Percentiles rank a stretch among this genome's conserved stretches.
These are phyloP conservation scores for Gambusia yucatana DNA, from an alignment of 2,797 vertebrate genomes.

Conservation along the genomic window DNA sequence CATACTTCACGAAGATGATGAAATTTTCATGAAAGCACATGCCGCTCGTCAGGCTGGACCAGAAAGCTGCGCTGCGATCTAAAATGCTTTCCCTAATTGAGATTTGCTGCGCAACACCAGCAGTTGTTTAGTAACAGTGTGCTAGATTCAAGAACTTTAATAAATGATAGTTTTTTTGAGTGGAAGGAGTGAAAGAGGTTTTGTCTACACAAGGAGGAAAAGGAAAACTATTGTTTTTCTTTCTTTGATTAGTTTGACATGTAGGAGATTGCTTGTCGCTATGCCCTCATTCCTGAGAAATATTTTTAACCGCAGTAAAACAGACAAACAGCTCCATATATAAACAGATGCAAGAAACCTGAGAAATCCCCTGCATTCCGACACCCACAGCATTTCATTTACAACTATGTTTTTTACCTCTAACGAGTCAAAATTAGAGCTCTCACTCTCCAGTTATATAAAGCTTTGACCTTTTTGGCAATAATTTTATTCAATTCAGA, in stretches of 20 bases:
- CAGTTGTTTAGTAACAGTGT: neutral
- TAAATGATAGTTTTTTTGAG: neutral
- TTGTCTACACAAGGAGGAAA: neutral
- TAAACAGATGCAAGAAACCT: neutral
- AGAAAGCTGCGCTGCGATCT: neutral
- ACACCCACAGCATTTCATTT: neutral
- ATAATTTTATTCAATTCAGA: neutral
- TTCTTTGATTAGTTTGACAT: neutral
- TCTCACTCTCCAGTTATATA: neutral
- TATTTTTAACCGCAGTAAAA: neutral
- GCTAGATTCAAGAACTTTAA: neutral
- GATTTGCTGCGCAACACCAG: neutral
- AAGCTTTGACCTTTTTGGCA: neutral
- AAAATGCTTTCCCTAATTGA: neutral
- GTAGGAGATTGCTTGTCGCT: neutral
- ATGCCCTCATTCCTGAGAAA: neutral
- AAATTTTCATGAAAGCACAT: slow-evolving; percentile 13
- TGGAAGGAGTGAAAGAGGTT: neutral
- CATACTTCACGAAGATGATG: neutral
- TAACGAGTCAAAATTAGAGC: neutral
- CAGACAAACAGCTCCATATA: neutral
- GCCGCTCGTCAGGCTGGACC: neutral
- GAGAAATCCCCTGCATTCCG: neutral
- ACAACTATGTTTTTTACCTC: neutral
- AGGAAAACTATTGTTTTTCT: neutral